phyloP scores from a whole-genome alignment of 2,888 invertebrate genomes.

The Achlya flavicornis region DNA sequence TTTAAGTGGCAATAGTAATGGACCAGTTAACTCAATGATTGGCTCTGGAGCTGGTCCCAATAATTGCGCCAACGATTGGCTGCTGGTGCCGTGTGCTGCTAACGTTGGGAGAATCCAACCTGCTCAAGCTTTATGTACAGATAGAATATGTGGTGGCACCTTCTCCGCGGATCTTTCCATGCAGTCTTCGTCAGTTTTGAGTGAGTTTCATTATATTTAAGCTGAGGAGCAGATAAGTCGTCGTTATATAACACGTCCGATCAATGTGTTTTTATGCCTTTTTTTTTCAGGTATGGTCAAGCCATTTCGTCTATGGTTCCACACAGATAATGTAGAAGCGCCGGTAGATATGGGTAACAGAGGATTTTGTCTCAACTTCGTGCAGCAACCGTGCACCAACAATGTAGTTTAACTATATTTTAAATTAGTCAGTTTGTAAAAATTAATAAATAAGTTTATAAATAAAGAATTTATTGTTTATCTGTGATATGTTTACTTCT shows the following conservation, averaged over 20 bases:
- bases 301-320: slow-evolving; percentile 91
- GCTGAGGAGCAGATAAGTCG: no score
- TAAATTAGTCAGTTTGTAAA: neutral
- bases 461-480: neutral
- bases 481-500: neutral
- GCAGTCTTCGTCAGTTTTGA: slow-evolving; percentile 87
- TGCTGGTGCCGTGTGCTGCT: slow-evolving; percentile 90
- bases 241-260: no score
- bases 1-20: slow-evolving; percentile 90
- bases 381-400: slow-evolving; percentile 93
- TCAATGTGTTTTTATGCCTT: slow-evolving; percentile 1
- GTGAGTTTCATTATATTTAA: no score
- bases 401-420: slow-evolving; percentile 52
- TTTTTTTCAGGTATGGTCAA: slow-evolving; percentile 88
- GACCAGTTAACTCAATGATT: slow-evolving; percentile 87
- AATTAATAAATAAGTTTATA: neutral
- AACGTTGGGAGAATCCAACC: slow-evolving; percentile 86
- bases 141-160: slow-evolving; percentile 92
- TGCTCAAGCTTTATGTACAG: slow-evolving; percentile 86
- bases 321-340: slow-evolving; percentile 90
- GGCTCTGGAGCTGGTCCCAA: slow-evolving; percentile 86
- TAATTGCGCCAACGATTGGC: slow-evolving; percentile 90
- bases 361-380: slow-evolving; percentile 92
- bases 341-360: slow-evolving; percentile 90
- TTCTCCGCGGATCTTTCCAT: slow-evolving; percentile 89